Percentiles rank a stretch among this genome's conserved stretches.
Conservation (phyloP, 2,113 vertebrate genomes). For the Mandrillus leucophaeus region DNA sequence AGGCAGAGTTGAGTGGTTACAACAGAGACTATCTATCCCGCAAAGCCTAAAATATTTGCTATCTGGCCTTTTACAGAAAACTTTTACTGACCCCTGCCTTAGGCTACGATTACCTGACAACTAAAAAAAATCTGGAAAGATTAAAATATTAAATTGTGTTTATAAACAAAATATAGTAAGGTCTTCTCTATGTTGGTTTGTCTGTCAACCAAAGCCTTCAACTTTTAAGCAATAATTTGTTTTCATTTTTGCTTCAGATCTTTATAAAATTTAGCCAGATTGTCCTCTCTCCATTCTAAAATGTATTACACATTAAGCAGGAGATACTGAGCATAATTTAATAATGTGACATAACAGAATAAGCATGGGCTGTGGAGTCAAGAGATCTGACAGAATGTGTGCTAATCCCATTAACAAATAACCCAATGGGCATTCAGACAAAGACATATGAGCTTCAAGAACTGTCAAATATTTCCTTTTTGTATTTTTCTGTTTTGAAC, state of each 20-base stretch:
- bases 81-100: neutral
- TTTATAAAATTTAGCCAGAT: neutral
- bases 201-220: constrained; percentile 14
- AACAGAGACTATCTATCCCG: neutral
- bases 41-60: constrained; percentile 8
- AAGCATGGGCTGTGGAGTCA: neutral
- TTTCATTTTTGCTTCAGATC: constrained; percentile 32
- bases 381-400: constrained; percentile 23
- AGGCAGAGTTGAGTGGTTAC: neutral
- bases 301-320: neutral
- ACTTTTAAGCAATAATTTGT: neutral
- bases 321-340: constrained; percentile 32
- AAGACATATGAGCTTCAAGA: neutral
- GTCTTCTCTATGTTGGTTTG: neutral
- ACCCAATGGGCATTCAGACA: constrained; percentile 4
- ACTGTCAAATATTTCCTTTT: constrained; percentile 9
- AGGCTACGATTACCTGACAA: neutral
- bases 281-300: neutral
- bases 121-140: neutral
- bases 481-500: neutral
- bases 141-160: constrained; percentile 9
- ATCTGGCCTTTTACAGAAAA: neutral
- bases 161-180: neutral
- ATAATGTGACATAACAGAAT: constrained; percentile 14
- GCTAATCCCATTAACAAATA: constrained; percentile 49